Conservation (phyloP, 1,140 invertebrate genomes). For the Caenorhabditis elegans region DNA sequence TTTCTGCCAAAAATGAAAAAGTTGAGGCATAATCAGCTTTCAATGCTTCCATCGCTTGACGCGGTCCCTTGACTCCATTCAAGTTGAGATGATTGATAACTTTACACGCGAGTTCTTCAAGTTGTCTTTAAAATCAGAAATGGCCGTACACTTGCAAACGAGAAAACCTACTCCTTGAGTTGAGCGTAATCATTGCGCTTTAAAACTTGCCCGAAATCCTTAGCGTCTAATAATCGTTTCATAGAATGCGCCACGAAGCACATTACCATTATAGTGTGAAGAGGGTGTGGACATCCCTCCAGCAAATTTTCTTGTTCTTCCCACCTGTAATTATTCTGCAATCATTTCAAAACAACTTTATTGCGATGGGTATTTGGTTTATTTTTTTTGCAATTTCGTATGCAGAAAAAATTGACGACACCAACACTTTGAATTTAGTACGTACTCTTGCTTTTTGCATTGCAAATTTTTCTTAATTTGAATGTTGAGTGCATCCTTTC, state of each 20-base stretch:
- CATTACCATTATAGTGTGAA: neutral
- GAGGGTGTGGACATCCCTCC: neutral
- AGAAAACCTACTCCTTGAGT: neutral
- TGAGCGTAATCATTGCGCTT: neutral
- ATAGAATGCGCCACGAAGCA: neutral
- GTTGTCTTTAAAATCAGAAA: neutral
- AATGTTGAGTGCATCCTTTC: neutral
- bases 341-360: neutral
- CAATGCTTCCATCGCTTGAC: neutral
- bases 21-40: neutral
- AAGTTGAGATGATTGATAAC: neutral
- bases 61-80: neutral
- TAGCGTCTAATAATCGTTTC: neutral
- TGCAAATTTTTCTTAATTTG: too few species aligned
- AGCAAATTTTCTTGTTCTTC: neutral
- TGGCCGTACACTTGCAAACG: too few species aligned
- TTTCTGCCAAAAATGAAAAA: too few species aligned
- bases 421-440: too few species aligned
- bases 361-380: neutral
- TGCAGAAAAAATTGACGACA: too few species aligned
- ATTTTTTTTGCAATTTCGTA: neutral
- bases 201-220: neutral
- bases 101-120: neutral
- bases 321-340: neutral
- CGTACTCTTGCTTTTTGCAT: too few species aligned